Evolutionary conservation across 92 coral and sea anemone genomes (phyloP).

Genomic region (Scolanthus callimorphus): DNA sequence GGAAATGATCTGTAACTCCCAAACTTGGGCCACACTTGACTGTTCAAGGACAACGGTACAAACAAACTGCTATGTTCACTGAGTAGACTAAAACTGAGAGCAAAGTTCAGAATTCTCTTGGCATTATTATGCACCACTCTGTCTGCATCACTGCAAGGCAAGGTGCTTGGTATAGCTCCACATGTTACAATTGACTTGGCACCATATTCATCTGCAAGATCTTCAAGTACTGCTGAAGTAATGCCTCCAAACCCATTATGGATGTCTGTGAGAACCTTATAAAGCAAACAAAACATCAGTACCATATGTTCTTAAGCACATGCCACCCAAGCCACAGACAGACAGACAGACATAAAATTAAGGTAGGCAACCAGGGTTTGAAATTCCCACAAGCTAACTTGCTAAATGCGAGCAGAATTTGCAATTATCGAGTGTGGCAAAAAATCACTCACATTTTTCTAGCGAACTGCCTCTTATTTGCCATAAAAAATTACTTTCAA

Average conservation of each 20-base stretch:
- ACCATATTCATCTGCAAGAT: conserved; percentile 75
- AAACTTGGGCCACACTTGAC: conserved; percentile 47
- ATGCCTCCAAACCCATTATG: conserved; percentile 94
- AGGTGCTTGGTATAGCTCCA: conserved; percentile 61
- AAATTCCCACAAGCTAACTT: no score
- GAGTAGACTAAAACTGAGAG: conserved; percentile 58
- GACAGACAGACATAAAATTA: no score
- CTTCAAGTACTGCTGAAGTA: conserved; percentile 63
- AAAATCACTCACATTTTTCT: no score
- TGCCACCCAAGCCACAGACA: no score
- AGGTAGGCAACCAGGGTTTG: no score
- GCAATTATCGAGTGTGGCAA: no score
- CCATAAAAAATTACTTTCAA: no score
- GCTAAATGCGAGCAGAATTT: no score
- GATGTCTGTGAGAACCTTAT: conserved; percentile 73
- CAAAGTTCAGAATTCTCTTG: conserved; percentile 61
- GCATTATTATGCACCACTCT: conserved; percentile 15
- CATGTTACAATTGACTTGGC: conserved; percentile 66
- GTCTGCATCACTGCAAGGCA: no score
- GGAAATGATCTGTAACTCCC: conserved; percentile 65
- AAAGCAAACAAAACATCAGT: no score
- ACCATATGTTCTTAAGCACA: no score
- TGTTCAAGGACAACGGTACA: conserved; percentile 69
- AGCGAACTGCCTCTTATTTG: no score
- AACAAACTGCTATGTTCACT: conserved; percentile 50